Evolutionary conservation across 1,140 invertebrate species (phyloP).

Genomic region (Laodelphax striatellus): DNA sequence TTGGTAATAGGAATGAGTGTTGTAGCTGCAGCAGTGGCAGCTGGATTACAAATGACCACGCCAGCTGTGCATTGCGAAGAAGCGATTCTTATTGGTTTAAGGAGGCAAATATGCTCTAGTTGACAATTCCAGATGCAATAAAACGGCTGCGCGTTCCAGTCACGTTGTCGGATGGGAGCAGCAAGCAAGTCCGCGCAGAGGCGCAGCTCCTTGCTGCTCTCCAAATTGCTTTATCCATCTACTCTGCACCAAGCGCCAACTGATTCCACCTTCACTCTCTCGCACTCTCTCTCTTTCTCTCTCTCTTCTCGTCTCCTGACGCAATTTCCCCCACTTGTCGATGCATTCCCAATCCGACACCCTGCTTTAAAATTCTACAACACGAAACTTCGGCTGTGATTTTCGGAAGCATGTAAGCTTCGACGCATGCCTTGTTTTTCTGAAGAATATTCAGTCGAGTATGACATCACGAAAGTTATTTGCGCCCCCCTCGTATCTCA

Average conservation of each 20-base stretch:
- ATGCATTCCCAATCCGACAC: background rate
- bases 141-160: background rate
- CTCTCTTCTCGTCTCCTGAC: conserved; percentile 1
- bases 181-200: no score
- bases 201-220: background rate
- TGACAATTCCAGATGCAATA: no score
- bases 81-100: background rate
- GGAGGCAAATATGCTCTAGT: background rate
- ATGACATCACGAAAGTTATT: no score
- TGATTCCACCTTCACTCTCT: background rate
- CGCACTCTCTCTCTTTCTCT: background rate
- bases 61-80: background rate
- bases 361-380: no score
- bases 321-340: conserved; percentile 1
- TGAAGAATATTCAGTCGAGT: no score
- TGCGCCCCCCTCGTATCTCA: no score
- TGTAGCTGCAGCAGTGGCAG: no score
- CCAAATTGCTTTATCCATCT: conserved; percentile 4
- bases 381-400: no score
- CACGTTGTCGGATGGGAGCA: background rate
- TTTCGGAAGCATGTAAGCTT: no score
- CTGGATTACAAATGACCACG: no score
- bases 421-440: no score
- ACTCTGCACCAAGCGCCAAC: conserved; percentile 2
- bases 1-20: no score